Evolutionary conservation across 92 coral and sea anemone genomes (phyloP).

Genomic region (Porites divaricata): DNA sequence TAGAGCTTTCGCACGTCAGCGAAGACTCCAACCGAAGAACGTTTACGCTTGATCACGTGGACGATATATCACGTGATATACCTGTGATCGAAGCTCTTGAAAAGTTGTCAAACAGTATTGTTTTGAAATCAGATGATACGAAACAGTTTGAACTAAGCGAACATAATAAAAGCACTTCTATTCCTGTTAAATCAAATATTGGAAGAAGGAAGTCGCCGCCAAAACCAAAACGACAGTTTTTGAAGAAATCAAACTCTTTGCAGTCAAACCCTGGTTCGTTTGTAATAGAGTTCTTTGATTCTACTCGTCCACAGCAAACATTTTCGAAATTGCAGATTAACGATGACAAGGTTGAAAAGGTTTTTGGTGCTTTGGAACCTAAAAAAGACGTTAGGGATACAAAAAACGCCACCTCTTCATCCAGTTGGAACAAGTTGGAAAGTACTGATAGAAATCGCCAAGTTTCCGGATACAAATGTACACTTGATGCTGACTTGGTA

Average conservation of each 20-base stretch:
- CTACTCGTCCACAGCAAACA: constrained; percentile 24
- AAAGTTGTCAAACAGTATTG: constrained; percentile 26
- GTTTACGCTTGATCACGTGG: constrained; percentile 76
- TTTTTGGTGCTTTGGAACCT: neutral
- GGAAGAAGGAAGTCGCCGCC: constrained; percentile 30
- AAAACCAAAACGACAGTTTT: constrained; percentile 42
- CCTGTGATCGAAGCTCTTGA: constrained; percentile 78
- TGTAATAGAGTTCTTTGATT: constrained; percentile 74
- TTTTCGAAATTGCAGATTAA: constrained; percentile 43
- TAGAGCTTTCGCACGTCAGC: neutral
- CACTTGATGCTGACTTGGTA: constrained; percentile 2
- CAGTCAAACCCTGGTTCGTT: constrained; percentile 59
- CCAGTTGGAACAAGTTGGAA: neutral
- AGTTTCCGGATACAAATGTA: neutral
- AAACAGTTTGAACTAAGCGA: neutral
- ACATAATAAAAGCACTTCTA: neutral
- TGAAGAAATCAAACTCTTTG: constrained; percentile 54
- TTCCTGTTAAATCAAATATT: neutral
- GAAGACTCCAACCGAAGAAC: constrained; percentile 66
- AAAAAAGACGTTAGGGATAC: neutral
- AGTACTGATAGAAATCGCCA: neutral
- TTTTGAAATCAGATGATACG: neutral
- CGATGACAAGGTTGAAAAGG: constrained; percentile 40
- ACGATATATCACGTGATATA: constrained; percentile 70
- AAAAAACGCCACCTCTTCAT: neutral